These are phyloP conservation scores for Liodrosophila aerea DNA, from an alignment of 2,888 invertebrate genomes.

Conservation along the genomic window DNA sequence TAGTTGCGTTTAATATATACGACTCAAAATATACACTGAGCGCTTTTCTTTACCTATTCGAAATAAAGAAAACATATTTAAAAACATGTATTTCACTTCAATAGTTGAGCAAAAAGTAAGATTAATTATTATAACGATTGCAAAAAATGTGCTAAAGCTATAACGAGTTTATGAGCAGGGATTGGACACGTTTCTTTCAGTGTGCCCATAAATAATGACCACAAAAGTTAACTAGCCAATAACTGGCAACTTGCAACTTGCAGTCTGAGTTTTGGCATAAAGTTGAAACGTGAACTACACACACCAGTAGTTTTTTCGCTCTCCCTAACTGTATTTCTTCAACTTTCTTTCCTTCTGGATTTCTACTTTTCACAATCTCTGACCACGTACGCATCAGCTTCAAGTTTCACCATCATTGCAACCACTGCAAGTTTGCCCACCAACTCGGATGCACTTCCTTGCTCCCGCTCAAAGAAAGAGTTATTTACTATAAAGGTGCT, in stretches of 20 bases:
- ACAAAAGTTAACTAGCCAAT: slow-evolving; percentile 9
- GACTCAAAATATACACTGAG: too few relatives aligned
- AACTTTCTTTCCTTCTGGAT: neutral
- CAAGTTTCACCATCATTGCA: slow-evolving; percentile 65
- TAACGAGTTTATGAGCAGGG: too few relatives aligned
- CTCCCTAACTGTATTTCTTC: neutral
- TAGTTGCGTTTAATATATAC: too few relatives aligned
- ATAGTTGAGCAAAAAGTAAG: too few relatives aligned
- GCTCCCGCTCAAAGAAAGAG: neutral
- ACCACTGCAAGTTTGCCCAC: slow-evolving; percentile 34
- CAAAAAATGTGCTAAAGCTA: too few relatives aligned
- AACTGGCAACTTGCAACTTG: slow-evolving; percentile 11
- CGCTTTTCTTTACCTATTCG: too few relatives aligned
- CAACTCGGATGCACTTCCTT: slow-evolving; percentile 33
- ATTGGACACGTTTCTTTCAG: too few relatives aligned
- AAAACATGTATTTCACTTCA: too few relatives aligned
- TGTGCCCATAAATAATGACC: slow-evolving; percentile 10
- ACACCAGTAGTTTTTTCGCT: slow-evolving; percentile 16
- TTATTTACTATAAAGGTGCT: slow-evolving; percentile 14
- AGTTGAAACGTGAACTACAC: slow-evolving; percentile 17
- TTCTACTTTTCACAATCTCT: slow-evolving; percentile 5
- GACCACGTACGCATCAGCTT: slow-evolving; percentile 51
- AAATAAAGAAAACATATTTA: too few relatives aligned
- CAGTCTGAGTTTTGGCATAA: slow-evolving; percentile 29
- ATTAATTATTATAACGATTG: too few relatives aligned